Evolutionary conservation across 2,113 vertebrate species (phyloP), one percentile per base, ranked within the genome.

Genomic region (Amphiprion ocellaris): DNA sequence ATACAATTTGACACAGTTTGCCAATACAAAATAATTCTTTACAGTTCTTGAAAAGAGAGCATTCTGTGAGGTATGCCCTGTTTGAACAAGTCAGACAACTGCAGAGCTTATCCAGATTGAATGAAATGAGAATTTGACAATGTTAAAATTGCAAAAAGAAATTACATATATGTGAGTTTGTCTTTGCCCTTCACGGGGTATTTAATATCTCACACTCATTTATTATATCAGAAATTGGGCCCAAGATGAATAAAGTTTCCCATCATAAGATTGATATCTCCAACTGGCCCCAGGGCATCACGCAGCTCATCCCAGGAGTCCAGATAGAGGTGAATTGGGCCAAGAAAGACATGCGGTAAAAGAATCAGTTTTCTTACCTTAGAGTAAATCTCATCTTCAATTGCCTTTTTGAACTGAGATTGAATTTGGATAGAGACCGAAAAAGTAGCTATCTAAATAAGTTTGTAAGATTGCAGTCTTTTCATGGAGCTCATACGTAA

Each of bases 141-240:
- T 3, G 3, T 62, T 59, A 47, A 79, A 71, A 49, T 68, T 62
- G 23, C 54, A 23, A 56, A 77, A 54, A 47, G 59, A 70, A 77
- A 86, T 82, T 74, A 61, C 49, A 73, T 26, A 37, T 12, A 14
- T 65, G 9, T 60, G 69, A 33, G 76, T 83, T 76, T 84, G 28
- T 52, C 55, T 74, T 30, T 55, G 24, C 33, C 76, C 33, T 41
- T 62, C 8, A 5, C 39, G 37, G 52, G 80, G 63, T 63, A 26
- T 82, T 41, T 83, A 66, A 89, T 87, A 81, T 83, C 68, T 59
- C 21, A 28, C 0, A 0, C 19, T 73, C 62, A 76, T 88, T 81
- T 19, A 81, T 90, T 73, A 83, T 33, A 50, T 39, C 28, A 60
- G 30, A 62, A 44, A 77, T 80, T 62, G 74, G 16, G n/a, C 47